A percentile compares a stretch with the other conserved stretches of the same genome.
Conservation (phyloP, 2,113 vertebrate genomes). For the Daubentonia madagascariensis region DNA sequence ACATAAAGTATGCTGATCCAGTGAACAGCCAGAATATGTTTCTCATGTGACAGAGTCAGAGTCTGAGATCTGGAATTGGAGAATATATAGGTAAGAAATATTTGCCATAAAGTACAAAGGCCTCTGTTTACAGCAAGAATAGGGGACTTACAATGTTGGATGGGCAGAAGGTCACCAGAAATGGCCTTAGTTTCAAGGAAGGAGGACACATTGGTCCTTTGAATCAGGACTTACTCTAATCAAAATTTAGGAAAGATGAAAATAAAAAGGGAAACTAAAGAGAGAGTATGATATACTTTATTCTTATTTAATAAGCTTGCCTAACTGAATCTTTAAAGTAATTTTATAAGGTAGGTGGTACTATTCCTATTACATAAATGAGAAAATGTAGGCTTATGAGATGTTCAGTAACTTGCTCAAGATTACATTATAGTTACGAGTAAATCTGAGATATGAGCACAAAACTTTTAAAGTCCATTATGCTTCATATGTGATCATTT, state of each 20-base stretch:
- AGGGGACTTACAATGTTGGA: not conserved
- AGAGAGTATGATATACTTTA: not conserved
- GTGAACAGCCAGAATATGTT: not conserved
- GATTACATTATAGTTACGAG: not conserved
- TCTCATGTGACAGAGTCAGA: not conserved
- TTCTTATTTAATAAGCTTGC: not conserved
- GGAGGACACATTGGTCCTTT: not conserved
- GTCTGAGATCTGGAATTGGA: slow-evolving; percentile 1
- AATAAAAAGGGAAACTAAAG: not conserved
- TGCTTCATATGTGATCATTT: not conserved
- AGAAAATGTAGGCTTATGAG: not conserved
- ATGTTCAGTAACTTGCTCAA: not conserved
- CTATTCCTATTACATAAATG: not conserved
- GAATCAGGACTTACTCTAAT: not conserved
- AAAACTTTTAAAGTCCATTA: not conserved
- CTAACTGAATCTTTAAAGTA: not conserved
- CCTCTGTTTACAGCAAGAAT: not conserved
- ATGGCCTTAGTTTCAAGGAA: not conserved
- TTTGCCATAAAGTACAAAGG: not conserved
- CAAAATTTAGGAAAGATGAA: not conserved
- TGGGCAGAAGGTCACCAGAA: not conserved
- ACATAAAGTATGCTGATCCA: not conserved
- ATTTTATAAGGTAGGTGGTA: not conserved
- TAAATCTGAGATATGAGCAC: not conserved
- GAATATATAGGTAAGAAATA: not conserved